Conservation (phyloP, 2,888 invertebrate species). For the Dilophus febrilis region DNA sequence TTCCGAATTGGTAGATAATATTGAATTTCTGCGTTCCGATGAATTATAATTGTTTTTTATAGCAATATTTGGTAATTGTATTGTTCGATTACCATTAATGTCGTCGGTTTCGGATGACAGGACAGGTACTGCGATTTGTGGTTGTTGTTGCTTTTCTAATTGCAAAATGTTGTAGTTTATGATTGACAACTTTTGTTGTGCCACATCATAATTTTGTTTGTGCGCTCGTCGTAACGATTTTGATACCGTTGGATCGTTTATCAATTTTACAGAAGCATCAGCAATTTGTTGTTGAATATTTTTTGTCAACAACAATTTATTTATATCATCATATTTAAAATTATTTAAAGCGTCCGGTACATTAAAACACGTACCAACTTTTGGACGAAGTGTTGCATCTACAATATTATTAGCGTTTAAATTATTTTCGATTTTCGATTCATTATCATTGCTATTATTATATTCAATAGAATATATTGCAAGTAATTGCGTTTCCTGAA, state of each 20-base stretch:
- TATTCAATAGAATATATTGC: too few relatives aligned
- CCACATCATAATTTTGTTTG: slow-evolving; percentile 14
- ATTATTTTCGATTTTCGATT: slow-evolving; percentile 1
- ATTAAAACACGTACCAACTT: slow-evolving; percentile 15
- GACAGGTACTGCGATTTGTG: not conserved
- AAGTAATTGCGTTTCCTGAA: slow-evolving; percentile 23
- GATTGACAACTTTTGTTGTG: slow-evolving; percentile 15
- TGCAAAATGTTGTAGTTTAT: too few relatives aligned
- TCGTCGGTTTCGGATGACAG: not conserved
- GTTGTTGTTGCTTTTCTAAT: not conserved
- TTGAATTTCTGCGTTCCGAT: slow-evolving; percentile 8
- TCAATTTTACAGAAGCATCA: slow-evolving; percentile 9
- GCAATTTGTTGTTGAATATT: slow-evolving; percentile 12
- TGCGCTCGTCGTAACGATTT: slow-evolving; percentile 12
- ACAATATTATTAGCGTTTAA: too few relatives aligned
- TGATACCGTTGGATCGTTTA: slow-evolving; percentile 10
- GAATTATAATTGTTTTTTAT: not conserved
- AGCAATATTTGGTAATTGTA: not conserved
- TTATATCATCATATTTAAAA: slow-evolving; percentile 9
- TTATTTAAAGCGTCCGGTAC: slow-evolving; percentile 9
- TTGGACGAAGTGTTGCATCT: slow-evolving; percentile 18
- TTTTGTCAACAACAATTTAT: slow-evolving; percentile 11
- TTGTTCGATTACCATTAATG: too few relatives aligned
- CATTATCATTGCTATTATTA: too few relatives aligned
- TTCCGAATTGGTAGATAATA: slow-evolving; percentile 4